Base-by-base conservation (phyloP, 1,140 invertebrate genomes). In the Bombus waltoni region DNA sequence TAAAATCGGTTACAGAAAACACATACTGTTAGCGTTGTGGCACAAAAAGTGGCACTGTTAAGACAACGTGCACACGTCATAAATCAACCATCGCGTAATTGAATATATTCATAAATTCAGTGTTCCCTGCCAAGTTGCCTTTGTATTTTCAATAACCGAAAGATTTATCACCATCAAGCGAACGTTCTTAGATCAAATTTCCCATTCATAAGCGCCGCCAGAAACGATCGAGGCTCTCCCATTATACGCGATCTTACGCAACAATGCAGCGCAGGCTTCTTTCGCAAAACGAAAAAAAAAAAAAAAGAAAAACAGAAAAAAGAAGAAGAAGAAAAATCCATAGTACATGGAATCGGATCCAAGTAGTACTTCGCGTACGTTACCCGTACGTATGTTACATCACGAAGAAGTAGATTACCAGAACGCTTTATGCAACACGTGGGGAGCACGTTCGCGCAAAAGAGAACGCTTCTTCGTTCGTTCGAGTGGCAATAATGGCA, bases 361-460 rank as follows among this genome's bases (percentile, higher is more conserved):
- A 38, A 38, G 42, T 53, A 38, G 65, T 3, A 47, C 59, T n/a
- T 38, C 22, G 65, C 53, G 65, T 42, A 77, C 75, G 35, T 40
- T 32, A 38, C 11, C 22, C 38, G 57, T 40, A 40, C 57, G 10
- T 42, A 40, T 40, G 75, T 84, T 84, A 71, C 75, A 57, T 84
- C 82, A 84, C 42, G 68, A n/a, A 42, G 83, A 85, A 72, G 66
- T 80, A 62, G 68, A 85, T 80, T 85, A 85, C 68, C 83, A 62
- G 77, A 80, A 42, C 76, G 57, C 35, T 85, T 85, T 85, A 85
- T 80, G 83, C 83, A 85, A 85, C 68, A 22, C 22, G 71, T 22
- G 10, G 28, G 22, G 22, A 65, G 42, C 79, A n/a, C 32, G 74
- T 80, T 32, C 74, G n/a, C 38, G 75, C 81, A 62, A 62, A 62